phyloP scores from a whole-genome alignment of 2,888 invertebrate genomes.

The Esperia sulphurella region DNA sequence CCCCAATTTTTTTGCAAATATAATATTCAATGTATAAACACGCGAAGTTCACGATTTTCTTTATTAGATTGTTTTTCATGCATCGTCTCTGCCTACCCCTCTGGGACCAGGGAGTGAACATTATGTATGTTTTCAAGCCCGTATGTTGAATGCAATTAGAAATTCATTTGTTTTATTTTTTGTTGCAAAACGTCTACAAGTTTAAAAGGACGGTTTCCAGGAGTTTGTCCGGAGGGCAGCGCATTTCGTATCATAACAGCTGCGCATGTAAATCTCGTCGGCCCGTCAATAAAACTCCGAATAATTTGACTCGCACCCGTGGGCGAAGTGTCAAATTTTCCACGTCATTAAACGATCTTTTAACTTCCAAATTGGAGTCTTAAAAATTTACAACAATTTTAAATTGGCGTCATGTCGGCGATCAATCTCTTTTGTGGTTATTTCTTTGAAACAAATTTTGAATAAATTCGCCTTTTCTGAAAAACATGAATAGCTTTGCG shows the following conservation, averaged over 20 bases:
- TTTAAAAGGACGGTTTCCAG: background rate
- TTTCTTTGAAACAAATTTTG: constrained; percentile 5
- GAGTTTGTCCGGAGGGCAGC: background rate
- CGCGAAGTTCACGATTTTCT: too few species aligned
- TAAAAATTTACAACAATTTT: constrained; percentile 38
- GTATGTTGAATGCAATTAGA: too few species aligned
- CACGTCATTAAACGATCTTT: constrained; percentile 60
- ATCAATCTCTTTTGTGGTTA: constrained; percentile 25
- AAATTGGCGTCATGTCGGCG: constrained; percentile 15
- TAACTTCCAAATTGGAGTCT: constrained; percentile 45
- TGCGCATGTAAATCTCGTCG: constrained; percentile 33
- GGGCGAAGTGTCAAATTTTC: constrained; percentile 71
- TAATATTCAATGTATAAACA: too few species aligned
- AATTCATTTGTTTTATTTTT: constrained; percentile 1
- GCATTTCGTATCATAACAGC: constrained; percentile 15
- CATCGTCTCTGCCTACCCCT: too few species aligned
- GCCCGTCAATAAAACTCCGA: constrained; percentile 59
- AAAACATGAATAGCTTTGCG: too few species aligned
- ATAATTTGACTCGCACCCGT: constrained; percentile 51
- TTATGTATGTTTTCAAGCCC: too few species aligned
- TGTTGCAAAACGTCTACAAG: constrained; percentile 1
- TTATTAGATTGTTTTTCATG: too few species aligned
- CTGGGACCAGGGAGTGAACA: too few species aligned
- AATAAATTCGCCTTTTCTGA: too few species aligned
- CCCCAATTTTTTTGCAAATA: too few species aligned